Conservation (phyloP, 2,113 vertebrate genomes). For the Parotia lawesii region DNA sequence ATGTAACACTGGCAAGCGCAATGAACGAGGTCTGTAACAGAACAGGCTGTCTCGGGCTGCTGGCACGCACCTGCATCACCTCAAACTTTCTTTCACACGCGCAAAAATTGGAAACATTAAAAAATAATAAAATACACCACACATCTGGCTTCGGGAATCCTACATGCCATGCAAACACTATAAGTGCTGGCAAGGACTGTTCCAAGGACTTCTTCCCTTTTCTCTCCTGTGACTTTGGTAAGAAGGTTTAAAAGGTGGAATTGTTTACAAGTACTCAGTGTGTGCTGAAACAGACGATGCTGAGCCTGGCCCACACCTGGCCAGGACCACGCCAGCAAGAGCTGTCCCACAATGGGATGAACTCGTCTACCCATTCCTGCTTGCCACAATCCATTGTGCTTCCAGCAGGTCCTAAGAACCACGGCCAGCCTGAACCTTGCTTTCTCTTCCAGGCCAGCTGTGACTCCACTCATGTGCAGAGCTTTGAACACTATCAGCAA, state of each 20-base stretch:
- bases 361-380: background rate
- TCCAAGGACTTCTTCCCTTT: background rate
- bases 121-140: background rate
- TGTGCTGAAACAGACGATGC: fast-evolving
- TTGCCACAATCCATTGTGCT: fast-evolving
- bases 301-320: background rate
- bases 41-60: background rate
- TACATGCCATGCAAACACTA: fast-evolving
- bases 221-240: background rate
- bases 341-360: background rate
- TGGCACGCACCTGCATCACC: background rate
- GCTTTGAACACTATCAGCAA: background rate
- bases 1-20: background rate
- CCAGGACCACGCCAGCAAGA: background rate
- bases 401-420: background rate
- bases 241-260: background rate
- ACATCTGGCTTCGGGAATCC: fast-evolving
- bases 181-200: background rate
- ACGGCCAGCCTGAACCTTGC: background rate
- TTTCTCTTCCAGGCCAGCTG: background rate
- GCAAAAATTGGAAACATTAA: background rate
- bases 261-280: fast-evolving
- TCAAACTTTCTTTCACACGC: background rate
- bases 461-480: fast-evolving
- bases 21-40: too few relatives aligned